Conservation (phyloP, 1,140 invertebrate genomes). For the Heterodera carotae region DNA sequence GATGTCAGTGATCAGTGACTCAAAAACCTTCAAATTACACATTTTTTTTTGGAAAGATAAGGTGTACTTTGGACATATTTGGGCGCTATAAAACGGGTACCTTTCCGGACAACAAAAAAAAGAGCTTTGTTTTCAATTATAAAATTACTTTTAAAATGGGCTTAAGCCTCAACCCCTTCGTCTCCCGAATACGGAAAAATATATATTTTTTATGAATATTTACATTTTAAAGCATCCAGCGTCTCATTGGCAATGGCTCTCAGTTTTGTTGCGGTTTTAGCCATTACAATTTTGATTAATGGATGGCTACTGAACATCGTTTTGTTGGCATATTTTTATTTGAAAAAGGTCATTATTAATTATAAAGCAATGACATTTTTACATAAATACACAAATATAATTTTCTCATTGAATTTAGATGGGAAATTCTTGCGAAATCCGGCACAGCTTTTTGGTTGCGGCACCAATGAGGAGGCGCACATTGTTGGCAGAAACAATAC, state of each 20-base stretch:
- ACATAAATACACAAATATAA: neutral
- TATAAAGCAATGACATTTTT: neutral
- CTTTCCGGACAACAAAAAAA: too few relatives aligned
- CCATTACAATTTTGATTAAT: constrained; percentile 34
- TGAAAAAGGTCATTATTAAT: constrained; percentile 23
- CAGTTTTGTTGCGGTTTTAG: constrained; percentile 29
- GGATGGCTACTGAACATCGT: constrained; percentile 53
- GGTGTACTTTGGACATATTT: too few relatives aligned
- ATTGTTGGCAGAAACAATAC: neutral
- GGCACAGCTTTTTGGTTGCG: neutral
- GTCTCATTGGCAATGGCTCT: neutral
- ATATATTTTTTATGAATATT: neutral
- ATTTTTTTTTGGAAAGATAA: too few relatives aligned
- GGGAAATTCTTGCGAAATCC: neutral
- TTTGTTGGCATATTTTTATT: constrained; percentile 43
- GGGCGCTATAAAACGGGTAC: too few relatives aligned
- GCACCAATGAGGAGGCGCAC: neutral
- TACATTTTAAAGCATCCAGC: neutral
- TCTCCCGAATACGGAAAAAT: too few relatives aligned
- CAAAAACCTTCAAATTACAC: too few relatives aligned
- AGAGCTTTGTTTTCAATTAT: too few relatives aligned
- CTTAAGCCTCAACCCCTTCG: too few relatives aligned
- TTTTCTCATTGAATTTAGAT: neutral
- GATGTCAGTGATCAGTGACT: too few relatives aligned
- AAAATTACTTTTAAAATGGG: too few relatives aligned